A percentile compares a stretch with the other conserved stretches of the same genome.
These are phyloP conservation scores for Drosophila conformis DNA, from an alignment of 2,888 invertebrate genomes.

Conservation along the genomic window DNA sequence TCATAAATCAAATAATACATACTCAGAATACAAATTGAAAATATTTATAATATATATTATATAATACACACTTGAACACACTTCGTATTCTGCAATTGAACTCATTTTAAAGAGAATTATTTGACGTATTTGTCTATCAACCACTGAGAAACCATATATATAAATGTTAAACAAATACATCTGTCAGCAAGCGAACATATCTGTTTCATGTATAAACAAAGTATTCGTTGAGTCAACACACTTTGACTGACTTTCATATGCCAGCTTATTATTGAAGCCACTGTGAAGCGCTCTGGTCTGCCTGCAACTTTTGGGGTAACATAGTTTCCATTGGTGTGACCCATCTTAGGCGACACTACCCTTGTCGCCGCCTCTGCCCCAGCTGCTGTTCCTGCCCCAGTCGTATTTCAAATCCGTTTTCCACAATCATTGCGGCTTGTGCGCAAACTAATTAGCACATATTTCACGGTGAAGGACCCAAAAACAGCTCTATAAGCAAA, in stretches of 20 bases:
- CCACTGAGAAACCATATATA: neutral
- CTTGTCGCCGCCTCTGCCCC: neutral
- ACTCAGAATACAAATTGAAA: no score
- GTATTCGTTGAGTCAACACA: neutral
- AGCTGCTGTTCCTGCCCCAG: neutral
- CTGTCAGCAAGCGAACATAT: neutral
- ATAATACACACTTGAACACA: neutral
- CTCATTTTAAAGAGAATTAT: neutral
- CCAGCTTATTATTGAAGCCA: neutral
- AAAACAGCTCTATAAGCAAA: slow-evolving; percentile 30
- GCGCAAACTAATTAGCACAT: slow-evolving; percentile 76
- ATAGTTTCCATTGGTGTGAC: slow-evolving; percentile 5
- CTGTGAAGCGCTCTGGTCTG: slow-evolving; percentile 5
- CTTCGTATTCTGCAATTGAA: neutral
- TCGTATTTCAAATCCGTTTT: slow-evolving; percentile 48
- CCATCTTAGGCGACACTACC: neutral
- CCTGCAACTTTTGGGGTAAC: neutral
- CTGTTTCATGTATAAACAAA: neutral
- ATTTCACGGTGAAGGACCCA: slow-evolving; percentile 66
- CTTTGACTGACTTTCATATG: neutral
- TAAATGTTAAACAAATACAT: neutral
- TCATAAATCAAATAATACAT: neutral
- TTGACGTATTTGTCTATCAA: no score
- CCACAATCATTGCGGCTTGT: slow-evolving; percentile 55
- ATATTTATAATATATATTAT: no score